These are phyloP conservation scores for Metellina segmentata DNA, from an alignment of 2,888 invertebrate genomes.

Conservation along the genomic window DNA sequence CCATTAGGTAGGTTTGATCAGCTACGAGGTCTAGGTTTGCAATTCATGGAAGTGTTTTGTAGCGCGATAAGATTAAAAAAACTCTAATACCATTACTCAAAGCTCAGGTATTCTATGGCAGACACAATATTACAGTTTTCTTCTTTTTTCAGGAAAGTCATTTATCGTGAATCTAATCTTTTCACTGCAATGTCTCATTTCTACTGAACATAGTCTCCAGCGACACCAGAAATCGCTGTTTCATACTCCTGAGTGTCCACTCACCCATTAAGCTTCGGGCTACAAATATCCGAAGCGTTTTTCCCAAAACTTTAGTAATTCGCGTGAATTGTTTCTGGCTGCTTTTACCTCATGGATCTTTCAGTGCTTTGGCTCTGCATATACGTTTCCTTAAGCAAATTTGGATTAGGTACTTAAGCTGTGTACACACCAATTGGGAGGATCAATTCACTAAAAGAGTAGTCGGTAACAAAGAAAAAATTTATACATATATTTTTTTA, in stretches of 20 bases:
- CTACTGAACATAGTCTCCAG: constrained; percentile 33
- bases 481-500: no score
- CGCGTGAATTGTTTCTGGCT: no score
- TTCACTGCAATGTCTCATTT: constrained; percentile 68
- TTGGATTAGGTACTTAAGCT: no score
- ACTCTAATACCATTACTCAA: constrained; percentile 58
- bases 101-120: constrained; percentile 46
- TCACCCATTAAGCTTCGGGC: constrained; percentile 10
- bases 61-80: constrained; percentile 61
- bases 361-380: no score
- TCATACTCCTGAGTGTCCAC: constrained; percentile 15
- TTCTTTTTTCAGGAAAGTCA: constrained; percentile 54
- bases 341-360: no score
- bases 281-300: constrained; percentile 9
- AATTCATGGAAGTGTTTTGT: constrained; percentile 67
- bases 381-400: no score
- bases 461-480: no score
- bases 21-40: constrained; percentile 41
- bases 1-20: constrained; percentile 10
- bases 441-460: no score
- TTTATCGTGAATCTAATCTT: constrained; percentile 66
- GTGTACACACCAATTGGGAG: no score
- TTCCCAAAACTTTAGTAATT: constrained; percentile 10
- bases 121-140: constrained; percentile 40
- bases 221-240: constrained; percentile 15